Evolutionary conservation across 2,113 vertebrate species (phyloP).

Genomic region (Eonycteris spelaea): DNA sequence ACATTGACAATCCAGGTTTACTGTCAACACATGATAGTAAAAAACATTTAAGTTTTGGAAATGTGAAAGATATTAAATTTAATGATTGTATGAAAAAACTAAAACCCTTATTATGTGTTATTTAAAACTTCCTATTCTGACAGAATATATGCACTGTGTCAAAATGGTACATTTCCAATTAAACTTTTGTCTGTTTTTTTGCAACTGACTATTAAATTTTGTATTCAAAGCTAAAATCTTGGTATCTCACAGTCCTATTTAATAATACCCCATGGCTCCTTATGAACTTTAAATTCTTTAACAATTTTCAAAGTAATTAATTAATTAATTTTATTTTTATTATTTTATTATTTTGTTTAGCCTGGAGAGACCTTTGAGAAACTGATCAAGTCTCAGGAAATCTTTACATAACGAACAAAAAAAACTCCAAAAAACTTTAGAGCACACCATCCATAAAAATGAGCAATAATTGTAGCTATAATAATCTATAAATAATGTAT

Average conservation of each 20-base stretch:
- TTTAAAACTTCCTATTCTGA: not conserved
- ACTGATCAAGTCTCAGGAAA: not conserved
- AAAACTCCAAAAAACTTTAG: too few species aligned
- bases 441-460: not conserved
- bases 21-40: not conserved
- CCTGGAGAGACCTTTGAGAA: not conserved
- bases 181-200: not conserved
- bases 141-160: not conserved
- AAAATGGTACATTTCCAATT: not conserved
- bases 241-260: not conserved
- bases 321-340: not conserved
- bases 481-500: not conserved
- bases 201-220: not conserved
- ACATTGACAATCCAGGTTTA: not conserved
- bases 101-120: not conserved
- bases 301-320: not conserved
- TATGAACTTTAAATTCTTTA: not conserved
- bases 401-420: not conserved
- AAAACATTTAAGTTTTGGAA: not conserved
- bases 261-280: not conserved
- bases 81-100: not conserved
- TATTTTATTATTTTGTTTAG: not conserved
- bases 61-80: not conserved
- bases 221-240: not conserved
- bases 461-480: not conserved